These are phyloP conservation scores for Xanthia togata DNA, from an alignment of 2,888 invertebrate species.

Conservation along the genomic window DNA sequence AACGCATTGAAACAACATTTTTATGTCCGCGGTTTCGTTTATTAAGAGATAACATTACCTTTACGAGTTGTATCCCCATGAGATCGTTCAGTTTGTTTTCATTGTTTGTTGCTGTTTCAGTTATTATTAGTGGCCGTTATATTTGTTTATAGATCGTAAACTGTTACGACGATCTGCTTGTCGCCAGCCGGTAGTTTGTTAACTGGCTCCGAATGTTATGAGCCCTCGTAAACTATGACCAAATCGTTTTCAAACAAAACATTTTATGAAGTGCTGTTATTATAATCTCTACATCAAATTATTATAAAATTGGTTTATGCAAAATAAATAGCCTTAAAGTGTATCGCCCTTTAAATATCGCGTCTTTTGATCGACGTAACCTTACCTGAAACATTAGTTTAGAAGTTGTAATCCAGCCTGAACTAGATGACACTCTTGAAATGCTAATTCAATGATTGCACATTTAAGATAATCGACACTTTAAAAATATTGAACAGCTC, in stretches of 20 bases:
- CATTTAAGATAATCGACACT: conserved; percentile 1
- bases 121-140: conserved; percentile 89
- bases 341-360: conserved; percentile 7
- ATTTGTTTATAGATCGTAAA: conserved; percentile 90
- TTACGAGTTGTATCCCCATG: conserved; percentile 84
- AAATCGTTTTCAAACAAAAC: conserved; percentile 85
- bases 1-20: conserved; percentile 85
- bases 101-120: conserved; percentile 89
- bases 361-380: conserved; percentile 2
- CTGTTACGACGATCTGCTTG: conserved; percentile 86
- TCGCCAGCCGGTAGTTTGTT: conserved; percentile 86
- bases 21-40: conserved; percentile 85
- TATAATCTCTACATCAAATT: conserved; percentile 65
- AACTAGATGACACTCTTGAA: conserved; percentile 3
- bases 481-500: background rate
- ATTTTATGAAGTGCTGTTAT: conserved; percentile 79
- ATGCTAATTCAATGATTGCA: conserved; percentile 4
- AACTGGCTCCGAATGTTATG: conserved; percentile 85
- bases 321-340: conserved; percentile 40
- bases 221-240: conserved; percentile 84
- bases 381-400: background rate
- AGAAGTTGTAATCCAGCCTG: background rate
- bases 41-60: conserved; percentile 90
- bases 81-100: conserved; percentile 85
- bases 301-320: conserved; percentile 67